These are phyloP conservation scores for Heteropelma amictum DNA, from an alignment of 2,888 invertebrate genomes.

Conservation along the genomic window DNA sequence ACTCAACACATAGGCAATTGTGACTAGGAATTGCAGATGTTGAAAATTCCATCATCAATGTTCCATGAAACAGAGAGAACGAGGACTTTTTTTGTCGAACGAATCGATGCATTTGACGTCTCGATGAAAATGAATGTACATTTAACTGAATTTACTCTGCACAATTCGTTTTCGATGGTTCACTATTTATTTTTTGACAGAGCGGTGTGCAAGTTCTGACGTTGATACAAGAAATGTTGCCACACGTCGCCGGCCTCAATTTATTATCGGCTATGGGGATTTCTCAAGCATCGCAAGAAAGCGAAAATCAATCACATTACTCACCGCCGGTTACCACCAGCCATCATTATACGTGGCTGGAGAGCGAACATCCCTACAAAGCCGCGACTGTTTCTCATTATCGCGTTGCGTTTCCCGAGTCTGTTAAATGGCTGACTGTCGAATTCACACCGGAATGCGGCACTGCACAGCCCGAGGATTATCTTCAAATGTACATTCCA, in stretches of 20 bases:
- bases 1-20: too few species aligned
- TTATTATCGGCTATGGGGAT: conserved; percentile 80
- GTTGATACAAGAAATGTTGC: conserved; percentile 91
- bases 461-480: conserved; percentile 96
- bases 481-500: conserved; percentile 86
- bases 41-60: too few species aligned
- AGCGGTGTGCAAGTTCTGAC: conserved; percentile 92
- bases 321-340: conserved; percentile 83
- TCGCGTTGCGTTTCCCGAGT: conserved; percentile 92
- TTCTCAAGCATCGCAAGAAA: conserved; percentile 76
- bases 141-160: background rate
- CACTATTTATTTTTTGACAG: conserved; percentile 76
- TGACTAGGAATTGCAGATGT: too few species aligned
- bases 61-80: too few species aligned
- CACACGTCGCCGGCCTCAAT: conserved; percentile 92
- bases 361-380: conserved; percentile 98
- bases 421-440: conserved; percentile 93
- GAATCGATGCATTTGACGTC: too few species aligned
- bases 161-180: background rate
- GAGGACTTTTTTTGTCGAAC: too few species aligned
- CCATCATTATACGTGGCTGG: conserved; percentile 93
- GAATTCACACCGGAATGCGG: conserved; percentile 96
- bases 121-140: too few species aligned
- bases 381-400: conserved; percentile 91
- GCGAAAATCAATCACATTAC: conserved; percentile 70